Evolutionary conservation across 1,140 invertebrate genomes (phyloP).

Genomic region (Zaprionus lachaisei): DNA sequence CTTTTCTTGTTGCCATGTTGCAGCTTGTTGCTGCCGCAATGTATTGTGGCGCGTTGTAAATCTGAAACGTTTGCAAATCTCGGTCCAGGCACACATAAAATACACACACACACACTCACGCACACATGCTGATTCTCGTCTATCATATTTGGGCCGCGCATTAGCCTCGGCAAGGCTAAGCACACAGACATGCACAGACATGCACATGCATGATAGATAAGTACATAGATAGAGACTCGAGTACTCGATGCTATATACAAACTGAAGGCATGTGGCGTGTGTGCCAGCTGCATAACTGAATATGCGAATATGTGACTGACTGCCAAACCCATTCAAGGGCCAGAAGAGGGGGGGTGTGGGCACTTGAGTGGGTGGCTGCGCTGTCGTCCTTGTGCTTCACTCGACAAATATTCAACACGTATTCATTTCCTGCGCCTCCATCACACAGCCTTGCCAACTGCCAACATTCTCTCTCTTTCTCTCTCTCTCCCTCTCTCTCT

Average conservation of each 20-base stretch:
- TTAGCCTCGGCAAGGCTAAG: constrained; percentile 77
- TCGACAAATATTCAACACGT: constrained; percentile 82
- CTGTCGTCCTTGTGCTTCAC: constrained; percentile 76
- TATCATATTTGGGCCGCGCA: constrained; percentile 80
- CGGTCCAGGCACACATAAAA: constrained; percentile 48
- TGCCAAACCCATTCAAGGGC: constrained; percentile 3
- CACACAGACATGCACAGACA: constrained; percentile 42
- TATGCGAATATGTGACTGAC: constrained; percentile 43
- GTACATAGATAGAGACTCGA: constrained; percentile 39
- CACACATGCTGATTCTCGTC: constrained; percentile 55
- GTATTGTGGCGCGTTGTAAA: constrained; percentile 59
- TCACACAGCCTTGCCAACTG: constrained; percentile 68
- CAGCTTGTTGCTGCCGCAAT: constrained; percentile 74
- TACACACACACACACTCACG: constrained; percentile 26
- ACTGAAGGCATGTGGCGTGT: constrained; percentile 18
- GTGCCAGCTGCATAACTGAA: constrained; percentile 53
- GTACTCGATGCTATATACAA: constrained; percentile 37
- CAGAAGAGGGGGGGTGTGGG: not conserved
- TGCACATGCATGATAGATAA: constrained; percentile 51
- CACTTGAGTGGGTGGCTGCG: constrained; percentile 8
- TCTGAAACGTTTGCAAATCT: constrained; percentile 81
- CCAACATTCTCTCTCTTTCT: constrained; percentile 62
- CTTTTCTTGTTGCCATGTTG: constrained; percentile 47
- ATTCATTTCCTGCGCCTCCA: constrained; percentile 80
- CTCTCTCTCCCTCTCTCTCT: constrained; percentile 17